Conservation (phyloP, 2,888 invertebrate species). For the Nemurella pictetii region DNA sequence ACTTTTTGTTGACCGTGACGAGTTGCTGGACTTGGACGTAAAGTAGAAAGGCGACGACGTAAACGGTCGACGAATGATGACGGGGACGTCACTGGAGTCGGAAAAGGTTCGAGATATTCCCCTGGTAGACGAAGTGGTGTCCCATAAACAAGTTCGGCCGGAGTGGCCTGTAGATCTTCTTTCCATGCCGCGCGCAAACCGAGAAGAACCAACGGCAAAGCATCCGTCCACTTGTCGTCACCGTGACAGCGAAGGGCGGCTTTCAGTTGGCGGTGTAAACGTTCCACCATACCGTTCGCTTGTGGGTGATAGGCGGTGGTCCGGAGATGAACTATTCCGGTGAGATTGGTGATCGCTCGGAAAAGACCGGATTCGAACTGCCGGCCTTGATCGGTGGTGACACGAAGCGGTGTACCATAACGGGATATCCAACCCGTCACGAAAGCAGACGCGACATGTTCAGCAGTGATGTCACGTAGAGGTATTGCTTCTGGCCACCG, state of each 20-base stretch:
- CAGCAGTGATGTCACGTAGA: slow-evolving; percentile 49
- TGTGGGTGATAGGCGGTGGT: slow-evolving; percentile 49
- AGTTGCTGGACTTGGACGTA: slow-evolving; percentile 16
- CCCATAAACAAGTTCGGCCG: slow-evolving; percentile 45
- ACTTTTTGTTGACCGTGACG: slow-evolving; percentile 24
- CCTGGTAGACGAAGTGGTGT: slow-evolving; percentile 45
- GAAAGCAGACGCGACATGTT: slow-evolving; percentile 49
- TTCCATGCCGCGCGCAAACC: slow-evolving; percentile 45
- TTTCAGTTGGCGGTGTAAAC: slow-evolving; percentile 51
- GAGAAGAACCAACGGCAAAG: slow-evolving; percentile 44
- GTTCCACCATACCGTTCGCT: slow-evolving; percentile 51
- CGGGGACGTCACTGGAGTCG: no score
- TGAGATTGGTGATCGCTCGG: slow-evolving; percentile 36
- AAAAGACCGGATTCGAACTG: slow-evolving; percentile 49
- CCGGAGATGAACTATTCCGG: slow-evolving; percentile 43
- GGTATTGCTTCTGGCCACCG: slow-evolving; percentile 52
- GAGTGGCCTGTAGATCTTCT: slow-evolving; percentile 45
- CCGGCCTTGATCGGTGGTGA: slow-evolving; percentile 50
- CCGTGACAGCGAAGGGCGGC: slow-evolving; percentile 47
- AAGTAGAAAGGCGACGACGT: slow-evolving; percentile 44
- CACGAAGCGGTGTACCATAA: slow-evolving; percentile 49
- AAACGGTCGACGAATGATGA: slow-evolving; percentile 41
- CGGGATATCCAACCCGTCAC: slow-evolving; percentile 49
- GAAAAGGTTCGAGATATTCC: slow-evolving; percentile 46
- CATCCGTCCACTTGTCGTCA: slow-evolving; percentile 42